A percentile compares a stretch with the other conserved stretches of the same genome.
Conservation (phyloP, 2,113 vertebrate species). For the Pleuronectes platessa region DNA sequence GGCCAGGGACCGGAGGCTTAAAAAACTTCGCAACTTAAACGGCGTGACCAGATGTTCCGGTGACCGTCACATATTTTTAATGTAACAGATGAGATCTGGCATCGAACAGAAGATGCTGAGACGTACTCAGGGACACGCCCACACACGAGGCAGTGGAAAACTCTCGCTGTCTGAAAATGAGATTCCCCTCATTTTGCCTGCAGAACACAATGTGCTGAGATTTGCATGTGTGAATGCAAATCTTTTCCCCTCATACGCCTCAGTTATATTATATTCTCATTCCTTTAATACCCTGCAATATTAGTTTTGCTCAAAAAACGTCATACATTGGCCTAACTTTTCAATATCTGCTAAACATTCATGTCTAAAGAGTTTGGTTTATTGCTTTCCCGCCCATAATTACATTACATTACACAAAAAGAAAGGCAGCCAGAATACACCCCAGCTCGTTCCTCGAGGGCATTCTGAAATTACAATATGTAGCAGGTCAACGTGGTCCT, state of each 20-base stretch:
- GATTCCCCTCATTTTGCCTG: constrained; percentile 30
- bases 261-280: constrained; percentile 18
- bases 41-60: constrained; percentile 64
- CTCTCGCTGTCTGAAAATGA: constrained; percentile 50
- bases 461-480: constrained; percentile 12
- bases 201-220: constrained; percentile 39
- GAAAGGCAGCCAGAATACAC: constrained; percentile 7
- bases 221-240: constrained; percentile 51
- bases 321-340: constrained; percentile 7
- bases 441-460: background rate
- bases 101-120: constrained; percentile 34
- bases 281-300: constrained; percentile 8
- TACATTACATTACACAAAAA: constrained; percentile 23
- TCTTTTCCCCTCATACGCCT: background rate
- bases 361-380: background rate
- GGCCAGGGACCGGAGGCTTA: background rate
- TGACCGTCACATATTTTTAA: constrained; percentile 19
- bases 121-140: constrained; percentile 34
- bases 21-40: constrained; percentile 30
- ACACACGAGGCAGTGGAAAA: constrained; percentile 22
- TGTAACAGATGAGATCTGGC: constrained; percentile 51
- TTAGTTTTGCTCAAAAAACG: background rate
- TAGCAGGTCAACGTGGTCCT: background rate
- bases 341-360: constrained; percentile 8
- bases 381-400: constrained; percentile 5